Evolutionary conservation across 2,888 invertebrate genomes (phyloP), one percentile per base, ranked within the genome.

Genomic region (Caenorhabditis becei): DNA sequence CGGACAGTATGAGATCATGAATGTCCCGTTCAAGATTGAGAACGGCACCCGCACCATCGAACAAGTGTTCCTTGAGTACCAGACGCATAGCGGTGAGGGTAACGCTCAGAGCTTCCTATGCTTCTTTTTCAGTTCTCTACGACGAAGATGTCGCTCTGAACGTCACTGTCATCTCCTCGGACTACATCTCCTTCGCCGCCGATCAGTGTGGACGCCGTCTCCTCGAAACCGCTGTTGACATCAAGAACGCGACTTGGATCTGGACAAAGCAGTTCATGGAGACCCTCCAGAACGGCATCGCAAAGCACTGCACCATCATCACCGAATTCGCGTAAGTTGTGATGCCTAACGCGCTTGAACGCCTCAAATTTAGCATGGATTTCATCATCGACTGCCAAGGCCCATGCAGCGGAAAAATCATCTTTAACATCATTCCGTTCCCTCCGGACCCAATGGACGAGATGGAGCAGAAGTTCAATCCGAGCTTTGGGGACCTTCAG

Each of bases 191-290:
- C 2, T 26, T 75, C 10, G n/a, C 59, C 4, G 66, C 24, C 11
- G 75, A 66, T 47, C 66, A 66, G 14, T 75, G 75, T 44, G 75
- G 75, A 26, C 24, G 24, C 10, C 24, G 66, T 37, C 18, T 75
- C 7, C 67, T 75, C 28, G 59, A 75, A 20, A 66, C 59, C 8
- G 8, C 37, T 0, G 14, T 10, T 1, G 61, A 61, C 20, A 66
- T 51, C 35, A 41, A 47, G 1, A 53, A 75, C 24, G 32, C 53
- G 2, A 61, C 66, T 0, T 53, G 44, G 20, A 26, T 66, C 11
- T 67, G 59, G 24, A 37, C 18, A 4, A 51, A 20, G 23, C 61
- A 61, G 1, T 66, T 49, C 59, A 16, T 61, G 7, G 28, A 44
- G 2, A 41, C 53, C 10, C 37, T 67, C 26, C n/a, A 37, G 0